A percentile compares a stretch with the other conserved stretches of the same genome.
Evolutionary conservation across 2,113 vertebrate genomes (phyloP).

Genomic region (Merops nubicus): DNA sequence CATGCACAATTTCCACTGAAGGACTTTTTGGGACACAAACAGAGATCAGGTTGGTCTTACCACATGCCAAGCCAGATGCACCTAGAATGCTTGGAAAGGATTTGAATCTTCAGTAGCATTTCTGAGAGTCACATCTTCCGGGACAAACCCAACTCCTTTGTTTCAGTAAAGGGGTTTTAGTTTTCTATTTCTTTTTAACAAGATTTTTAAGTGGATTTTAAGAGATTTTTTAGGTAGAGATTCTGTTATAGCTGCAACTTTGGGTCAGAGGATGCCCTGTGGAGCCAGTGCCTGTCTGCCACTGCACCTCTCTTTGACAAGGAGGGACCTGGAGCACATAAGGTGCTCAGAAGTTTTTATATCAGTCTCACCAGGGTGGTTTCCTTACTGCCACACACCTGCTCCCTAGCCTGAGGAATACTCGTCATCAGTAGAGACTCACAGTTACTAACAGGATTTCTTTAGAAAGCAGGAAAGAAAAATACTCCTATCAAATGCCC

Average conservation of each 20-base stretch:
- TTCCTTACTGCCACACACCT: fast-evolving
- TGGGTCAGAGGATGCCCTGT: fast-evolving
- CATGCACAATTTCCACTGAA: background rate
- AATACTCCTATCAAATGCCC: background rate
- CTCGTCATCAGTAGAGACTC: background rate
- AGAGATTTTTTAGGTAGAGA: background rate
- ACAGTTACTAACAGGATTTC: background rate
- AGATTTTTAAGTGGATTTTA: too few relatives aligned
- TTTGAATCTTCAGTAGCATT: background rate
- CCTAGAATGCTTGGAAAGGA: background rate
- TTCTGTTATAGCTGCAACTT: fast-evolving
- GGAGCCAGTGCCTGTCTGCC: background rate
- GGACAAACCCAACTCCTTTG: background rate
- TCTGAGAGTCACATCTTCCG: background rate
- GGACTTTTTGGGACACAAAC: fast-evolving
- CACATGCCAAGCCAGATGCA: background rate
- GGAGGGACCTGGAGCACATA: background rate
- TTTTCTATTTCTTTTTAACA: background rate
- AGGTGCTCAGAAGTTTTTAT: background rate
- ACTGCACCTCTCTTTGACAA: background rate
- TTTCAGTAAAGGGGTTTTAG: background rate
- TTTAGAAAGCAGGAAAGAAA: background rate
- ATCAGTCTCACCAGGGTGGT: background rate
- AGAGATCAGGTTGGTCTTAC: background rate
- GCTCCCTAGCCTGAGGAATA: background rate